Evolutionary conservation across 2,888 invertebrate species (phyloP).

Genomic region (Myathropa florea): DNA sequence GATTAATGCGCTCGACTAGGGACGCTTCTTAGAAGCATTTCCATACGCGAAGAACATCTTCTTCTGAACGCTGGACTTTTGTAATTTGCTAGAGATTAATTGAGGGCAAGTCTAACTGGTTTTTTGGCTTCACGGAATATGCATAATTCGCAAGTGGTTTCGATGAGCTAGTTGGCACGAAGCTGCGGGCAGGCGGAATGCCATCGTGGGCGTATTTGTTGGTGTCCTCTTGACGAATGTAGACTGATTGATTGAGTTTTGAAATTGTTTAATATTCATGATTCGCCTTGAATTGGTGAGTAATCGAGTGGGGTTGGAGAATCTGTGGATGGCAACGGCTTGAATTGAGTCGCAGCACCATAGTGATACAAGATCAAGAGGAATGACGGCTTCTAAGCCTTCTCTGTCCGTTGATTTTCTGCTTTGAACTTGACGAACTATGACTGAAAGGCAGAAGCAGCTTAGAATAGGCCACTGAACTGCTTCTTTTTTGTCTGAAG

Average conservation of each 20-base stretch:
- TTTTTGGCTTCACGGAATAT: background rate
- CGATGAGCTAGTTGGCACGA: background rate
- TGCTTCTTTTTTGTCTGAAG: too few species aligned
- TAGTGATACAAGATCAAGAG: too few species aligned
- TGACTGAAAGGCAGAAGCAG: too few species aligned
- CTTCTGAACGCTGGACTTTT: slow-evolving; percentile 5
- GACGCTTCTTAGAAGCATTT: too few species aligned
- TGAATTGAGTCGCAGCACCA: background rate
- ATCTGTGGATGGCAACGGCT: background rate
- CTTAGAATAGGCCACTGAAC: too few species aligned
- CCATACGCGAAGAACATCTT: slow-evolving; percentile 1
- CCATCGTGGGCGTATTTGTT: background rate
- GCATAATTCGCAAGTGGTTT: background rate
- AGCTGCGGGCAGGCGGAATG: background rate
- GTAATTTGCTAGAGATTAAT: slow-evolving; percentile 34
- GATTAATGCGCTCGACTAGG: background rate
- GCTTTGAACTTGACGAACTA: too few species aligned
- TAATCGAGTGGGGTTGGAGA: background rate
- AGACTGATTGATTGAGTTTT: slow-evolving; percentile 10
- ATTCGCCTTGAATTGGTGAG: background rate
- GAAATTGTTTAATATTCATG: background rate
- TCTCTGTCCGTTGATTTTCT: too few species aligned
- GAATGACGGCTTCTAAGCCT: too few species aligned
- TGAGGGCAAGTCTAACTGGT: slow-evolving; percentile 23
- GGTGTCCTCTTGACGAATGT: background rate